Conservation (phyloP, 2,888 invertebrate species). For the Oscheius sp. region DNA sequence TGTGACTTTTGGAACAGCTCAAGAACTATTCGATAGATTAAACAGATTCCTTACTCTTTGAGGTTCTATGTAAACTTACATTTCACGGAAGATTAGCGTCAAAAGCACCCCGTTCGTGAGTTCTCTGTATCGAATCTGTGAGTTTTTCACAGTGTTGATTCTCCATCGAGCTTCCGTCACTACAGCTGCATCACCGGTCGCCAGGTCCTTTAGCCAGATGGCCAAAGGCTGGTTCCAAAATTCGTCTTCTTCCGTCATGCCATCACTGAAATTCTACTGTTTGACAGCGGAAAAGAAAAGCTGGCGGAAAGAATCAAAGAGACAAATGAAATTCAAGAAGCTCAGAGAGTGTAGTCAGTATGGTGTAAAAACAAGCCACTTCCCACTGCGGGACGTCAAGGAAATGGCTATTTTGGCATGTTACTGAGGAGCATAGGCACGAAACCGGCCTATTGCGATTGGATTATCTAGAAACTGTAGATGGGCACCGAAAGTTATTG, state of each 20-base stretch:
- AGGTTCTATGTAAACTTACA: conserved; percentile 40
- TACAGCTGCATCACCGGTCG: conserved; percentile 23
- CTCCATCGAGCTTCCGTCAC: conserved; percentile 41
- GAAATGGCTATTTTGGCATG: conserved; percentile 30
- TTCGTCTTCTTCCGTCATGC: conserved; percentile 31
- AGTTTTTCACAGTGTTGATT: neutral
- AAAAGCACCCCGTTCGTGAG: conserved; percentile 60
- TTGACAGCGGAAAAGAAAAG: conserved; percentile 5
- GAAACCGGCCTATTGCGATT: conserved; percentile 31
- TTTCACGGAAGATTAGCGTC: conserved; percentile 49
- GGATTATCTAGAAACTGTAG: conserved; percentile 37
- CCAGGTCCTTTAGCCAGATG: conserved; percentile 31
- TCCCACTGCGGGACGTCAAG: conserved; percentile 26
- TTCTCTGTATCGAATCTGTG: conserved; percentile 53
- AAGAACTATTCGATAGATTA: neutral
- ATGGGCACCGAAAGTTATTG: conserved; percentile 35
- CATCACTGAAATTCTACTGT: conserved; percentile 7
- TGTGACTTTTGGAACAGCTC: neutral
- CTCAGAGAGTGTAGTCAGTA: neutral
- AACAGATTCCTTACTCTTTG: neutral
- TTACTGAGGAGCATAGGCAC: conserved; percentile 24
- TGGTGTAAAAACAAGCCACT: conserved; percentile 30
- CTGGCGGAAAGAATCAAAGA: neutral
- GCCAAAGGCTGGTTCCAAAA: conserved; percentile 34
- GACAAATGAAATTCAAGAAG: conserved; percentile 24